Conservation (phyloP, 2,797 vertebrate species). For the Xenentodon cancila region DNA sequence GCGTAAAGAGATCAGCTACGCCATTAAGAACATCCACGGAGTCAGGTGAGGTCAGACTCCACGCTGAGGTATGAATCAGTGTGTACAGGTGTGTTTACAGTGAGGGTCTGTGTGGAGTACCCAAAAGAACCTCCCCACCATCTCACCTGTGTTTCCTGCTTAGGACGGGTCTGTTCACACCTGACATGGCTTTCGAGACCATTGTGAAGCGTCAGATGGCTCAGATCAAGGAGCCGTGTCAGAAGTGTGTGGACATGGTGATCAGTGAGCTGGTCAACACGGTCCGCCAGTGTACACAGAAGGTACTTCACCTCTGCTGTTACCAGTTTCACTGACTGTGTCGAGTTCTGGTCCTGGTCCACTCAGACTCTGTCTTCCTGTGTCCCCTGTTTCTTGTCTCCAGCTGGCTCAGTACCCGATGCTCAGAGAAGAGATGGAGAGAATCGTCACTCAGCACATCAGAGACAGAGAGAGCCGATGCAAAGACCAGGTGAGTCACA, state of each 20-base stretch:
- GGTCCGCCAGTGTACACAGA: conserved; percentile 96
- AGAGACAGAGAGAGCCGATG: conserved; percentile 93
- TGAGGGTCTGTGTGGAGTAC: neutral
- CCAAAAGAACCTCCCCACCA: neutral
- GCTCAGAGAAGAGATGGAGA: conserved; percentile 97
- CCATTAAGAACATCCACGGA: conserved; percentile 97
- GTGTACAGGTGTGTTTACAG: neutral
- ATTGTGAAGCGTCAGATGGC: conserved; percentile 96
- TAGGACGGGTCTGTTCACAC: conserved; percentile 97
- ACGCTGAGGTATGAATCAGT: neutral
- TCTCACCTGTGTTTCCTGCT: conserved; percentile 29
- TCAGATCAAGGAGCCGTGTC: conserved; percentile 96
- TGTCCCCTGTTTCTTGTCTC: neutral
- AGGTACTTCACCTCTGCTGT: conserved; percentile 79
- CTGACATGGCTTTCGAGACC: conserved; percentile 98
- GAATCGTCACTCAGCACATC: conserved; percentile 96
- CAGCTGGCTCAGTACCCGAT: conserved; percentile 97
- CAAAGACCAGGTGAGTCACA: conserved; percentile 87
- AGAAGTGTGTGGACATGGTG: conserved; percentile 98
- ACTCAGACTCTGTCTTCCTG: neutral
- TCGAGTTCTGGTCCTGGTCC: neutral
- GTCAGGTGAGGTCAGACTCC: conserved; percentile 86
- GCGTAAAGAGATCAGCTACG: conserved; percentile 95
- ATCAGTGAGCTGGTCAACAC: conserved; percentile 96
- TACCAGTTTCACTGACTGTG: neutral